Base-by-base conservation (phyloP, 2,797 vertebrate genomes). In the Liparis tanakae region DNA sequence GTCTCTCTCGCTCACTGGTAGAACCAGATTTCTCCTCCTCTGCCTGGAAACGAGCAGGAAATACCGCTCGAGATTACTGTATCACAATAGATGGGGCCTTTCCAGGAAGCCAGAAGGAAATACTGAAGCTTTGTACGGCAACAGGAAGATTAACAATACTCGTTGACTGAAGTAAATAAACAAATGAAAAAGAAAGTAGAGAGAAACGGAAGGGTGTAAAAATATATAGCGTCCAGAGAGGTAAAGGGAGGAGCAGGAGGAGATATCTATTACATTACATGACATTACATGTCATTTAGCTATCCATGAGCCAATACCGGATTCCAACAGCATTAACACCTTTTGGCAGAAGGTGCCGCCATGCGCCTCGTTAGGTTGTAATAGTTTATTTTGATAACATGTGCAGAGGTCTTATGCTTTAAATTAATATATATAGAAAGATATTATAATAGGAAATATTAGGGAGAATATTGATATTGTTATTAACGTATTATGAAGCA, bases 261-360 rank as follows among this genome's bases (percentile, higher is more conserved):
- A 67, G 72, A 70, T 70, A 74, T 50, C 43, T 48, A 44, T n/a
- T n/a, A n/a, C n/a, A n/a, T n/a, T n/a, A n/a, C n/a, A n/a, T n/a
- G n/a, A n/a, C n/a, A n/a, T n/a, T n/a, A n/a, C n/a, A n/a, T n/a
- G n/a, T n/a, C n/a, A n/a, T n/a, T n/a, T n/a, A n/a, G n/a, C n/a
- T 70, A 74, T 50, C 43, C 43, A 44, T 4, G 41, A 58, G 56
- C 70, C 78, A 76, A 61, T 61, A 51, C 51, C 12, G 33, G 69
- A 78, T 51, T 77, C 87, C 83, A 88, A 68, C 30, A 67, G 59
- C 70, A 53, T 63, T 85, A 87, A 89, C 78, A 80, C 70, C 67
- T 82, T 77, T 82, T 89, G 88, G 89, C 86, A 89, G 37, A 34
- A 73, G 59, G 76, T 84, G 36, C 74, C 58, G 73, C 76, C 73